Conservation (phyloP, 2,888 invertebrate genomes). For the Tinea semifulvella region DNA sequence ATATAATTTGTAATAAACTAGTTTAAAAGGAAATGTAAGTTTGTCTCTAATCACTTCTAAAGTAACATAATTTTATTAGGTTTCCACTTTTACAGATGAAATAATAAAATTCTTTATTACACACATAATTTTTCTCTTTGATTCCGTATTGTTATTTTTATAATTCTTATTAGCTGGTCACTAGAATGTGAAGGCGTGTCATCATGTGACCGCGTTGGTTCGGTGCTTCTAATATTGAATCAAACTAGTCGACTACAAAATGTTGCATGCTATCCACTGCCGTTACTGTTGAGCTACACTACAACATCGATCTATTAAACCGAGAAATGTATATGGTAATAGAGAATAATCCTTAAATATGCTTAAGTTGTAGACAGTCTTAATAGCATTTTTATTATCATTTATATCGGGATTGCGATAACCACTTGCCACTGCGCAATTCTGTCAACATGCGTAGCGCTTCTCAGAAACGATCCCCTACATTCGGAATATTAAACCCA, state of each 20-base stretch:
- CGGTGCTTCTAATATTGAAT: neutral
- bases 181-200: conserved; percentile 14
- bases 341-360: neutral
- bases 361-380: conserved; percentile 1
- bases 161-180: conserved; percentile 1
- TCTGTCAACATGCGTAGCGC: conserved; percentile 33
- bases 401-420: conserved; percentile 51
- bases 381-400: conserved; percentile 43
- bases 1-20: too few relatives aligned
- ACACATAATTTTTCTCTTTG: too few relatives aligned
- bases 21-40: too few relatives aligned
- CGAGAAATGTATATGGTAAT: conserved; percentile 4
- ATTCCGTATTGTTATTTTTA: too few relatives aligned
- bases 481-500: conserved; percentile 3
- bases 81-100: too few relatives aligned
- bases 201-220: conserved; percentile 14
- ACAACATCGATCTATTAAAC: neutral
- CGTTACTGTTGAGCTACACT: neutral
- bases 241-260: neutral
- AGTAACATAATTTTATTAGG: too few relatives aligned
- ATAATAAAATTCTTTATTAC: too few relatives aligned
- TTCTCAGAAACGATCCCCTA: conserved; percentile 28
- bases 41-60: too few relatives aligned
- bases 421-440: conserved; percentile 49
- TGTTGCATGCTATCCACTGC: conserved; percentile 4